Percentiles rank a stretch among this genome's conserved stretches.
Conservation (phyloP, 2,888 invertebrate genomes). For the Pegoplata infirma region DNA sequence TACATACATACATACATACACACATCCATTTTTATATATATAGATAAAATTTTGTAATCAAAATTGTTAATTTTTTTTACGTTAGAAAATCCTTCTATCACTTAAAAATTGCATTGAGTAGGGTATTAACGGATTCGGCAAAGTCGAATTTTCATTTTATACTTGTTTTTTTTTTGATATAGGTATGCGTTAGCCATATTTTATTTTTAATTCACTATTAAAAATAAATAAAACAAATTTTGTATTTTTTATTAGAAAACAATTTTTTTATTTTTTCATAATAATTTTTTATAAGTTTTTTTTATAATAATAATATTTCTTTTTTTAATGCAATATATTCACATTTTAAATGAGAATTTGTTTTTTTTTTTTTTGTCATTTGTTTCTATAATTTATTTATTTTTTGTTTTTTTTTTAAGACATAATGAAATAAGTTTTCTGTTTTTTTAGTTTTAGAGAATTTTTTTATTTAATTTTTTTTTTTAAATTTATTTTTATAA, state of each 20-base stretch:
- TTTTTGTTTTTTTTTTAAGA: slow-evolving; percentile 49
- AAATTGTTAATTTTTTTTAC: too few relatives aligned
- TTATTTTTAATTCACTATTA: background rate
- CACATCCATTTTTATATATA: too few relatives aligned
- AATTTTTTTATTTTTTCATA: slow-evolving; percentile 65
- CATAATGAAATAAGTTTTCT: slow-evolving; percentile 57
- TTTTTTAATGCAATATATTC: slow-evolving; percentile 59
- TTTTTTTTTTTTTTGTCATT: slow-evolving; percentile 44
- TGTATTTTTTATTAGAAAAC: slow-evolving; percentile 66
- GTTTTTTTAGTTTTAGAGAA: slow-evolving; percentile 46
- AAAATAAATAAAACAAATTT: background rate
- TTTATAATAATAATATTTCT: slow-evolving; percentile 43
- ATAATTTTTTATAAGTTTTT: slow-evolving; percentile 62
- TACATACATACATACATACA: too few relatives aligned
- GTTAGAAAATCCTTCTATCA: too few relatives aligned
- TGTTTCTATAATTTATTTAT: slow-evolving; percentile 39
- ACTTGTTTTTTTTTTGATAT: too few relatives aligned
- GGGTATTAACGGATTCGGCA: too few relatives aligned
- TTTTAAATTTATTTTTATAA: slow-evolving; percentile 53
- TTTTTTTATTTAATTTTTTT: slow-evolving; percentile 43
- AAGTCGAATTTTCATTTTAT: too few relatives aligned
- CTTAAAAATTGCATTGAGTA: too few relatives aligned
- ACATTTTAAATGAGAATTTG: slow-evolving; percentile 61
- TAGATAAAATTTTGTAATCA: too few relatives aligned
- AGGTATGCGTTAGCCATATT: too few relatives aligned